Evolutionary conservation across 2,888 invertebrate species (phyloP).

Genomic region (Athalia circularis): DNA sequence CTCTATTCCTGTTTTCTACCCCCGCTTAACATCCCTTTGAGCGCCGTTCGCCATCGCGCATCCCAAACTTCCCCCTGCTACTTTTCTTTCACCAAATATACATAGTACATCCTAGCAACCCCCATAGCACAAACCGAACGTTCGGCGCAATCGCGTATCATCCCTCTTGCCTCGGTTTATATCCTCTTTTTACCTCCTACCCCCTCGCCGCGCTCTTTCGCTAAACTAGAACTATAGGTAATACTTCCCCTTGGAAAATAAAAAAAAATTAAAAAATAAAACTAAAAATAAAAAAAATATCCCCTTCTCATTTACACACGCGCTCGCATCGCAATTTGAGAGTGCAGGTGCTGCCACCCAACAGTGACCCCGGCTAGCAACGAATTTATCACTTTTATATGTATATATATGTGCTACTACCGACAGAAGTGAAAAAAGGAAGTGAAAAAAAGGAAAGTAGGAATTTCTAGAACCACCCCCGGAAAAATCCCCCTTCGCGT

Average conservation of each 20-base stretch:
- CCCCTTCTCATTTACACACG: too few relatives aligned
- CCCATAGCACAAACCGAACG: background rate
- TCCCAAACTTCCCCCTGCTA: background rate
- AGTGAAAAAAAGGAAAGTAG: slow-evolving; percentile 41
- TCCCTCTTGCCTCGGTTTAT: slow-evolving; percentile 14
- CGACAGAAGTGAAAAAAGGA: slow-evolving; percentile 42
- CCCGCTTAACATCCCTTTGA: slow-evolving; percentile 49
- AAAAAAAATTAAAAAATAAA: too few relatives aligned
- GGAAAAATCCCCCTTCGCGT: slow-evolving; percentile 21
- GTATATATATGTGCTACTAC: background rate
- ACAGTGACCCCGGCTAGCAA: slow-evolving; percentile 65
- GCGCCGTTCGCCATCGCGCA: slow-evolving; percentile 26
- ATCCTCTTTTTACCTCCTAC: background rate
- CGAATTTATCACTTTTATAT: slow-evolving; percentile 38
- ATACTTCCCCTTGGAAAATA: too few relatives aligned
- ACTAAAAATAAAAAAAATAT: too few relatives aligned
- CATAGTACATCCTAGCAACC: background rate
- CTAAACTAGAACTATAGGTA: background rate
- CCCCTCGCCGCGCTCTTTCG: slow-evolving; percentile 47
- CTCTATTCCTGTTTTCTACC: slow-evolving; percentile 52
- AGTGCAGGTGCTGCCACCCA: slow-evolving; percentile 66
- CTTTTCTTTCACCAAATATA: slow-evolving; percentile 12
- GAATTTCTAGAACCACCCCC: background rate
- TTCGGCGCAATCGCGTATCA: background rate
- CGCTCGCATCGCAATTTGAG: slow-evolving; percentile 60